Conservation (phyloP, 2,888 invertebrate species). For the Dorcus parallelipipedus region DNA sequence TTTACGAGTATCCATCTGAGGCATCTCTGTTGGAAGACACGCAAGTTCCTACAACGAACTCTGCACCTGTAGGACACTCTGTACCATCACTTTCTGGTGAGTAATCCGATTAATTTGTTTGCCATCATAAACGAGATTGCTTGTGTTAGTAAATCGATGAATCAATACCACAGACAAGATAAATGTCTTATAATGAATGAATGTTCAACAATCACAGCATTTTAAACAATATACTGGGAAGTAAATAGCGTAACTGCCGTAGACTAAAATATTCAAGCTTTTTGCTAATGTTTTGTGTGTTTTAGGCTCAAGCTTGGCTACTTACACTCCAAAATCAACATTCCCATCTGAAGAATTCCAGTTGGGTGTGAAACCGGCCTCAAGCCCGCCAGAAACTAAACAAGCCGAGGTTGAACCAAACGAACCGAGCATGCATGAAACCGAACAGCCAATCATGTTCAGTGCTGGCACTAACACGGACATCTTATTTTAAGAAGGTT, state of each 20-base stretch:
- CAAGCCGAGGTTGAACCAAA: constrained; percentile 22
- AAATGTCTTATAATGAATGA: too few relatives aligned
- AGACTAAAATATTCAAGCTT: background rate
- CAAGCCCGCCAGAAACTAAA: constrained; percentile 12
- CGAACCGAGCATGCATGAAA: constrained; percentile 29
- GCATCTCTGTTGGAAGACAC: constrained; percentile 70
- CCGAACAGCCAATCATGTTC: constrained; percentile 41
- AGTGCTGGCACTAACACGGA: constrained; percentile 46
- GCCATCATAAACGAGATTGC: too few relatives aligned
- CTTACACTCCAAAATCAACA: constrained; percentile 80
- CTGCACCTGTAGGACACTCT: constrained; percentile 34
- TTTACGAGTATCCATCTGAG: constrained; percentile 93
- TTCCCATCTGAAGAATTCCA: constrained; percentile 66
- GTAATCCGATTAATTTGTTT: constrained; percentile 5
- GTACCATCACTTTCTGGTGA: constrained; percentile 41
- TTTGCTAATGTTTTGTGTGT: constrained; percentile 41
- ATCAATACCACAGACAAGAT: too few relatives aligned
- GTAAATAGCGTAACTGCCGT: too few relatives aligned
- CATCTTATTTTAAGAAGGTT: constrained; percentile 41
- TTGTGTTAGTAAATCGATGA: too few relatives aligned
- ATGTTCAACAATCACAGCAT: too few relatives aligned
- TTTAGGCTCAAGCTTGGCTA: constrained; percentile 60
- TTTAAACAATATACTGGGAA: too few relatives aligned
- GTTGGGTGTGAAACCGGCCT: constrained; percentile 65
- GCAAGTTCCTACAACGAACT: constrained; percentile 15